Conservation (phyloP, 2,113 vertebrate species). For the Mystacornis crossleyi region DNA sequence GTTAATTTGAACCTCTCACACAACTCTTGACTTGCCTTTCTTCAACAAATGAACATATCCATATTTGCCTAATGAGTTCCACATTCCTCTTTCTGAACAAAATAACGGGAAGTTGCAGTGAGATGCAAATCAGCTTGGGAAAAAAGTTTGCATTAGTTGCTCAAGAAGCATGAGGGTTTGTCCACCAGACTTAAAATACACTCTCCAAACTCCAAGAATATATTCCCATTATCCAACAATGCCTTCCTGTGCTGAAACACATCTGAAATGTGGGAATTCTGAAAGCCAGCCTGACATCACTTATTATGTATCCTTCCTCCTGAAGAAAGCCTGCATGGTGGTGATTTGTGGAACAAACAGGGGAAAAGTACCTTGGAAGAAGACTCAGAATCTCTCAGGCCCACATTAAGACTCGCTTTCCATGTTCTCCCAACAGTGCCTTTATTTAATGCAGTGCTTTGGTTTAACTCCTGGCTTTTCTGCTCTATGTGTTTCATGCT, state of each 20-base stretch:
- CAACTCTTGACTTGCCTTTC: neutral
- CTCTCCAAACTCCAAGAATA: neutral
- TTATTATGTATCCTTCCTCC: neutral
- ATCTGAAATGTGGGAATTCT: neutral
- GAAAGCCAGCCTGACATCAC: neutral
- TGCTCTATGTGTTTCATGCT: neutral
- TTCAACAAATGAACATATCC: neutral
- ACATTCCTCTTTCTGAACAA: neutral
- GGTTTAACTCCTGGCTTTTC: neutral
- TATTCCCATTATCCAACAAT: neutral
- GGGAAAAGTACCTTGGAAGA: neutral
- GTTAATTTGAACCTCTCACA: neutral
- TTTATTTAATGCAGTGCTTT: neutral
- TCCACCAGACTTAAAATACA: neutral
- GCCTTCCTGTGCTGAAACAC: neutral
- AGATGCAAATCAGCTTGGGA: neutral
- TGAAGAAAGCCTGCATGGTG: neutral
- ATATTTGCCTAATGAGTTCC: neutral
- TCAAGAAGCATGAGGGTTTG: neutral
- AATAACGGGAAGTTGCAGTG: neutral
- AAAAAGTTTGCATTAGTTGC: neutral
- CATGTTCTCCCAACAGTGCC: neutral
- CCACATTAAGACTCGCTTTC: neutral
- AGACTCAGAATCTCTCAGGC: neutral
- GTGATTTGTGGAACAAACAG: neutral